A percentile compares a stretch with the other conserved stretches of the same genome.
Conservation (phyloP, 2,888 invertebrate genomes). For the Seira sanloemensis region DNA sequence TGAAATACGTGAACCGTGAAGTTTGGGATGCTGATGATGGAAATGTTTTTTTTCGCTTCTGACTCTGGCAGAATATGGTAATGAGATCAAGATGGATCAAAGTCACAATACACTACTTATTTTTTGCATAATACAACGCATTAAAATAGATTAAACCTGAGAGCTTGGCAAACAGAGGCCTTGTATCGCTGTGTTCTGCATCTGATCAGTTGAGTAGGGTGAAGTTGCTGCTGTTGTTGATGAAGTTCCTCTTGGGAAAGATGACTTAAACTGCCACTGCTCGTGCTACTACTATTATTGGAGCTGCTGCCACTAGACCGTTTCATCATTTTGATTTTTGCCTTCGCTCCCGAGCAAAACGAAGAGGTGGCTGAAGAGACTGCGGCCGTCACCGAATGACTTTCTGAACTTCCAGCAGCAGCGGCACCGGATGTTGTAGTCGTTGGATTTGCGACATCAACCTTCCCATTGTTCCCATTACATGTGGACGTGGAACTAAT, state of each 20-base stretch:
- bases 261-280: constrained; percentile 48
- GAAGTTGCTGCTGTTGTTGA: constrained; percentile 22
- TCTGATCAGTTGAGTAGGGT: constrained; percentile 10
- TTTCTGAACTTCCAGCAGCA: not conserved
- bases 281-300: constrained; percentile 40
- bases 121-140: not conserved
- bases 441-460: not conserved
- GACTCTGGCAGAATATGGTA: too few species aligned
- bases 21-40: too few species aligned
- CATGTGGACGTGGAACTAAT: not conserved
- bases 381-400: not conserved
- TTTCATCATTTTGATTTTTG: constrained; percentile 39
- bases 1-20: too few species aligned
- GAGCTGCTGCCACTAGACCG: constrained; percentile 43
- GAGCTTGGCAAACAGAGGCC: constrained; percentile 74
- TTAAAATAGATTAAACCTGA: constrained; percentile 67
- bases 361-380: not conserved
- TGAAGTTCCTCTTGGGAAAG: constrained; percentile 41
- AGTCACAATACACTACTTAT: not conserved
- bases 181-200: constrained; percentile 70
- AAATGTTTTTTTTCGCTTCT: too few species aligned
- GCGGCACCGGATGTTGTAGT: not conserved
- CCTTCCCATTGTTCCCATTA: constrained; percentile 10
- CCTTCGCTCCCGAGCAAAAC: constrained; percentile 19
- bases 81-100: not conserved